These are phyloP conservation scores for Zaprionus tsacasi DNA, from an alignment of 1,140 invertebrate genomes.

Conservation along the genomic window DNA sequence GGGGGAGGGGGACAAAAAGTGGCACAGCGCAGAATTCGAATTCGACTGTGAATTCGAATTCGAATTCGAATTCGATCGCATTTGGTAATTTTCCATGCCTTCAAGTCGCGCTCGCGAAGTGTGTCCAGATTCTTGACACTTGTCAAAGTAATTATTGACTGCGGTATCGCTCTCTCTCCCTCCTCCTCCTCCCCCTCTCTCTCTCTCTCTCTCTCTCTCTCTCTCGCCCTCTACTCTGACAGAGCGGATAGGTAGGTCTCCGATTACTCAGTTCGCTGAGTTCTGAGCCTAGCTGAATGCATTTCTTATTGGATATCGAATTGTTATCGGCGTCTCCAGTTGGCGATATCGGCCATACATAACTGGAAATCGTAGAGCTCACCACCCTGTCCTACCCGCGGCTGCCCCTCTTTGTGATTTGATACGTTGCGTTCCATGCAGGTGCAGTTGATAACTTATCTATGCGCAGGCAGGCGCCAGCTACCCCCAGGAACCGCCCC, in stretches of 20 bases:
- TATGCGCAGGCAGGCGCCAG: conserved; percentile 8
- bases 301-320: conserved; percentile 2
- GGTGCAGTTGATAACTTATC: neutral
- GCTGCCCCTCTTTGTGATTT: neutral
- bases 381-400: no score
- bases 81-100: conserved; percentile 46
- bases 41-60: conserved; percentile 36
- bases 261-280: neutral
- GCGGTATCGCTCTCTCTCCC: neutral
- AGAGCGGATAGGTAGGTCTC: conserved; percentile 1
- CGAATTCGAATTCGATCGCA: conserved; percentile 36
- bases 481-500: neutral
- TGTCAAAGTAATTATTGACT: conserved; percentile 16
- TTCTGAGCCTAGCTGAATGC: neutral
- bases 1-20: neutral
- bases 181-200: neutral
- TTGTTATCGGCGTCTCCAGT: neutral
- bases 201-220: neutral
- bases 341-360: conserved; percentile 4
- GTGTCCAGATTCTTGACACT: conserved; percentile 29
- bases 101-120: conserved; percentile 28
- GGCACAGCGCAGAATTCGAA: conserved; percentile 38
- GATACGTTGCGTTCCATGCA: neutral
- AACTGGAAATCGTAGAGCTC: neutral
- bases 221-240: neutral